phyloP scores from a whole-genome alignment of 2,888 invertebrate species.

The Xanthostigma xanthostigma region DNA sequence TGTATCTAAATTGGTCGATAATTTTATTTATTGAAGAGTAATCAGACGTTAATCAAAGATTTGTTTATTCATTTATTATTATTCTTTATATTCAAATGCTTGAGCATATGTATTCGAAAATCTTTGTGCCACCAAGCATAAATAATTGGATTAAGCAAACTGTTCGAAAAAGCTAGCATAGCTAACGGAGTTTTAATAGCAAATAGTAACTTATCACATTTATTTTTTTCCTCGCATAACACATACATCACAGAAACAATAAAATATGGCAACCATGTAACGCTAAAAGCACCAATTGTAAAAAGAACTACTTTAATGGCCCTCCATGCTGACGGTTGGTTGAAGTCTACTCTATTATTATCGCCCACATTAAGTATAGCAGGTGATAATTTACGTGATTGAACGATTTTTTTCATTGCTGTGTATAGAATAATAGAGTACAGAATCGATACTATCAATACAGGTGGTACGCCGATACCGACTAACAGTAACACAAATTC shows the following conservation, averaged over 20 bases:
- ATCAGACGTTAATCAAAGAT: too few relatives aligned
- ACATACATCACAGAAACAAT: conserved; percentile 38
- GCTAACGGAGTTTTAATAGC: conserved; percentile 42
- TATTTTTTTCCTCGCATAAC: conserved; percentile 33
- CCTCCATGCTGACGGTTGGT: conserved; percentile 29
- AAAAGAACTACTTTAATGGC: conserved; percentile 45
- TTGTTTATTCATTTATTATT: too few relatives aligned
- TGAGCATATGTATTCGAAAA: conserved; percentile 33
- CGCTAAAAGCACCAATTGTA: conserved; percentile 41
- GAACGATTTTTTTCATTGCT: conserved; percentile 38
- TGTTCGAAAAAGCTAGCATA: conserved; percentile 43
- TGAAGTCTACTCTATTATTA: conserved; percentile 15
- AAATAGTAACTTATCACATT: conserved; percentile 33
- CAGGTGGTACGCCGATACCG: conserved; percentile 37
- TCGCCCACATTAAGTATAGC: conserved; percentile 10
- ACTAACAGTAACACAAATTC: conserved; percentile 38
- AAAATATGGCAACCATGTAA: conserved; percentile 49
- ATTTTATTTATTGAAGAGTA: too few relatives aligned
- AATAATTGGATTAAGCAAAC: conserved; percentile 46
- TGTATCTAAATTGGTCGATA: too few relatives aligned
- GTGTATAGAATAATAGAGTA: conserved; percentile 42
- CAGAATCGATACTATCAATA: conserved; percentile 29
- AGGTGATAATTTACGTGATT: conserved; percentile 25
- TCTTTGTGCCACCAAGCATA: conserved; percentile 60
- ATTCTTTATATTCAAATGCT: too few relatives aligned